Percentiles rank a stretch among this genome's conserved stretches.
phyloP scores from a whole-genome alignment of 1,140 invertebrate genomes.

The Bombus sylvicola region DNA sequence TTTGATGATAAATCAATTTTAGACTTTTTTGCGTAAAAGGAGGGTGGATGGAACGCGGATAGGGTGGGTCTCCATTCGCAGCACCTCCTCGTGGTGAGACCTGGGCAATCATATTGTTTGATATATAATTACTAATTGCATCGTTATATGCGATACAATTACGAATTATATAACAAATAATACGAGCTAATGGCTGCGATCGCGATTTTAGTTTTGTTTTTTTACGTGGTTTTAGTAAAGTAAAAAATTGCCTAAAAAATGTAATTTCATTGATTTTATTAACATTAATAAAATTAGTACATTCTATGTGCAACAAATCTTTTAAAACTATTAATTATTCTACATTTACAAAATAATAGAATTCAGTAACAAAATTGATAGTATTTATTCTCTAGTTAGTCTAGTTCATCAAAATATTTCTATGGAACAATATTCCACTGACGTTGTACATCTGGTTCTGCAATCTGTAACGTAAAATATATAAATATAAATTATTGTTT shows the following conservation, averaged over 20 bases:
- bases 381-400: background rate
- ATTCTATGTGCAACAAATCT: too few relatives aligned
- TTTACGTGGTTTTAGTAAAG: background rate
- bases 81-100: too few relatives aligned
- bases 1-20: too few relatives aligned
- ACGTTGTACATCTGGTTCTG: slow-evolving; percentile 62
- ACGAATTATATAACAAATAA: too few relatives aligned
- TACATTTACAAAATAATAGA: background rate
- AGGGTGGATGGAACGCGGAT: too few relatives aligned
- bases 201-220: too few relatives aligned
- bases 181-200: too few relatives aligned
- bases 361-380: background rate
- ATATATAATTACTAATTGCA: too few relatives aligned
- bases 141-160: too few relatives aligned
- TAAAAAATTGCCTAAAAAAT: background rate
- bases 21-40: too few relatives aligned
- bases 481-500: slow-evolving; percentile 6
- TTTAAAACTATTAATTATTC: background rate
- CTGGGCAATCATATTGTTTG: too few relatives aligned
- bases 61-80: too few relatives aligned
- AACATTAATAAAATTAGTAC: background rate
- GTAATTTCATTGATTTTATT: background rate
- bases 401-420: background rate
- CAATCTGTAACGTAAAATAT: slow-evolving; percentile 60
- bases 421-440: slow-evolving; percentile 73